Conservation (phyloP, 1,140 invertebrate genomes). For the Zaprionus kolodkinae region DNA sequence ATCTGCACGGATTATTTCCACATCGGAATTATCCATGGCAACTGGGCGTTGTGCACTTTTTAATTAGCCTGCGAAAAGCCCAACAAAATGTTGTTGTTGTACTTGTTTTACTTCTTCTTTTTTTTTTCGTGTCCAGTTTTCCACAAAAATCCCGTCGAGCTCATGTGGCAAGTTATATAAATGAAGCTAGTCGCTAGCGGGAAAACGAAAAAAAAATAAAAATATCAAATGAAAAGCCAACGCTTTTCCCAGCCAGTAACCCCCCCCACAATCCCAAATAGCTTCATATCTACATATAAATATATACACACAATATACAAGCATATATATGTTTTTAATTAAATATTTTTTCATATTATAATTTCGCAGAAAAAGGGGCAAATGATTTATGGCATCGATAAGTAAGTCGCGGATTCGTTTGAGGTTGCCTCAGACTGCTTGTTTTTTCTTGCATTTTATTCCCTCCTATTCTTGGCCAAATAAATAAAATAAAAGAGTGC, state of each 20-base stretch:
- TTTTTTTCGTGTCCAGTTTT: too few species aligned
- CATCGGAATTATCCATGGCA: slow-evolving; percentile 23
- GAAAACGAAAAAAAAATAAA: not conserved
- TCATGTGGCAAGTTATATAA: slow-evolving; percentile 10
- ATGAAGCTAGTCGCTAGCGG: slow-evolving; percentile 44
- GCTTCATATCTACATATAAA: not conserved
- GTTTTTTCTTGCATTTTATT: slow-evolving; percentile 18
- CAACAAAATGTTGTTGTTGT: not conserved
- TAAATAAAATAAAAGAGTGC: not conserved
- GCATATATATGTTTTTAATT: not conserved
- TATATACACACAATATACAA: not conserved
- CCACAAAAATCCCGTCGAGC: not conserved
- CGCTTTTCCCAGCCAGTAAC: not conserved
- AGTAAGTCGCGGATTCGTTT: not conserved
- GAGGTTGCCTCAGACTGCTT: too few species aligned
- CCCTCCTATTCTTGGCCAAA: slow-evolving; percentile 13
- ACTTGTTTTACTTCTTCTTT: not conserved
- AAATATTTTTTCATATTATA: slow-evolving; percentile 15
- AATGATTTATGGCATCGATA: not conserved
- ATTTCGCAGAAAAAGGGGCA: not conserved
- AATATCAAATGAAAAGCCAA: not conserved
- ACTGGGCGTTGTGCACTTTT: slow-evolving; percentile 28
- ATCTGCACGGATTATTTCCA: not conserved
- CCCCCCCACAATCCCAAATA: not conserved
- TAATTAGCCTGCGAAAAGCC: slow-evolving; percentile 36